Conservation (phyloP, 2,888 invertebrate genomes). For the Xanthia togata region DNA sequence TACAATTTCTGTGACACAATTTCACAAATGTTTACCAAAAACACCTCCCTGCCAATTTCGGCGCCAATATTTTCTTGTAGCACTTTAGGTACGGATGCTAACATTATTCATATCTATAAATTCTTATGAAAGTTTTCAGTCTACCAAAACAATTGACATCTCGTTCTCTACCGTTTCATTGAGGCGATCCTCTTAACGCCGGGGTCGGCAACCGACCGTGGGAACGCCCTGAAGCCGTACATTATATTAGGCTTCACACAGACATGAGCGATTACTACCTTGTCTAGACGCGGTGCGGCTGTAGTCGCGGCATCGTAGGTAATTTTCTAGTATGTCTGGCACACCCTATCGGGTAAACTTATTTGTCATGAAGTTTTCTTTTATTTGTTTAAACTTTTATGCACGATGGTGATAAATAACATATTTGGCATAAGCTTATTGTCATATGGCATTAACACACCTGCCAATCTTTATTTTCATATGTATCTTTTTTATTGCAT, state of each 20-base stretch:
- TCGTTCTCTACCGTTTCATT: slow-evolving; percentile 34
- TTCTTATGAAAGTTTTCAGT: neutral
- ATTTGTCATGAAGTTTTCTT: no score
- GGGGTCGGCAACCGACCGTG: slow-evolving; percentile 62
- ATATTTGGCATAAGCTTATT: neutral
- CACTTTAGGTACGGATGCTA: no score
- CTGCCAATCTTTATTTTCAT: neutral
- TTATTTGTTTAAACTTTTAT: neutral
- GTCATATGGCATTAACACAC: neutral
- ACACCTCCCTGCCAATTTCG: no score
- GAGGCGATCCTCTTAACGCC: slow-evolving; percentile 42
- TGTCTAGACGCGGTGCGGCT: slow-evolving; percentile 24
- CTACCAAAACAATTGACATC: slow-evolving; percentile 55
- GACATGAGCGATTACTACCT: slow-evolving; percentile 11
- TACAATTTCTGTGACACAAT: no score
- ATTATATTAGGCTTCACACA: slow-evolving; percentile 24
- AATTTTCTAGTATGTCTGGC: slow-evolving; percentile 1
- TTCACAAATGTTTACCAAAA: no score
- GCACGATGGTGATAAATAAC: neutral
- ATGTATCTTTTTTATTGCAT: no score
- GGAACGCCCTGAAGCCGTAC: slow-evolving; percentile 45
- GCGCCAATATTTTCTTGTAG: no score
- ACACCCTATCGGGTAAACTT: neutral
- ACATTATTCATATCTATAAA: neutral
- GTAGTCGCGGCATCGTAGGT: neutral